A percentile compares a stretch with the other conserved stretches of the same genome.
These are phyloP conservation scores for Sarcoramphus papa DNA, from an alignment of 2,797 vertebrate genomes.

Conservation along the genomic window DNA sequence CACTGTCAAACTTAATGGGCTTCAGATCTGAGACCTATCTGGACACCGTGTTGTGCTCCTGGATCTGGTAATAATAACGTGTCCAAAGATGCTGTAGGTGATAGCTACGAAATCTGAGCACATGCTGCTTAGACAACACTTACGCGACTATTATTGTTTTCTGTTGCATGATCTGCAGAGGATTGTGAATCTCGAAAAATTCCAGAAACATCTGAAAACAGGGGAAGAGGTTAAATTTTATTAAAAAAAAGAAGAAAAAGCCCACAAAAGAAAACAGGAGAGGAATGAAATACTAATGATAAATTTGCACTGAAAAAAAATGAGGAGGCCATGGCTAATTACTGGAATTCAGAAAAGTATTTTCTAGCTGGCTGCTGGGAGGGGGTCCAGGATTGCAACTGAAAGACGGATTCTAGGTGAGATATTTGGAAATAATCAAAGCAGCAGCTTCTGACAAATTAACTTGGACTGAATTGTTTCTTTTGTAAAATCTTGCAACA, in stretches of 20 bases:
- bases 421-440: not conserved
- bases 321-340: fast-evolving
- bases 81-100: not conserved
- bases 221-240: not conserved
- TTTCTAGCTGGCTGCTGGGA: not conserved
- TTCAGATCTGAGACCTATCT: not conserved
- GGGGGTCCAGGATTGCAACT: not conserved
- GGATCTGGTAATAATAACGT: not conserved
- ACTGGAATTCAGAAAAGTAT: not conserved
- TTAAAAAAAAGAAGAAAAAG: fast-evolving
- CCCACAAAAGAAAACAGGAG: fast-evolving
- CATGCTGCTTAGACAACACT: not conserved
- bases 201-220: not conserved
- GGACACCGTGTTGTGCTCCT: not conserved
- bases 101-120: not conserved
- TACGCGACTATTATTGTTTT: not conserved
- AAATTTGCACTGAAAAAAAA: not conserved
- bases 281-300: not conserved
- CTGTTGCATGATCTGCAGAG: not conserved
- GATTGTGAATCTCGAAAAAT: not conserved
- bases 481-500: not conserved
- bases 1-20: not conserved
- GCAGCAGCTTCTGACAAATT: not conserved
- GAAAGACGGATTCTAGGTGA: not conserved
- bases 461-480: not conserved